Percentiles rank a stretch among this genome's conserved stretches.
Evolutionary conservation across 2,888 invertebrate genomes (phyloP).

Genomic region (Pollenia labialis): DNA sequence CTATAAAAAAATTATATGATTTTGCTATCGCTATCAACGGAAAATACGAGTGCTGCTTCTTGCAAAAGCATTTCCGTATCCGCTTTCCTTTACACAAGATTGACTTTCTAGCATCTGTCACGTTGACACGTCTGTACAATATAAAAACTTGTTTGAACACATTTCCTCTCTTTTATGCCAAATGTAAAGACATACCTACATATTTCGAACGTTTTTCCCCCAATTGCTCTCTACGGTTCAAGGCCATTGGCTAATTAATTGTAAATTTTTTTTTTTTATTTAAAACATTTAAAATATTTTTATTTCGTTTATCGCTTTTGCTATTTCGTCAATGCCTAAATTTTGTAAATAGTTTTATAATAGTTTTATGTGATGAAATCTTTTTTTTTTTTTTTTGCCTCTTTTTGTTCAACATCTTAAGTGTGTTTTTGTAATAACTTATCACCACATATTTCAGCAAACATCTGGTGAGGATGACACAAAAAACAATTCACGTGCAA

Average conservation of each 20-base stretch:
- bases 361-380: conserved; percentile 41
- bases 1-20: not conserved
- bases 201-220: conserved; percentile 4
- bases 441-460: no score
- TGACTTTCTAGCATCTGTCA: conserved; percentile 44
- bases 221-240: conserved; percentile 46
- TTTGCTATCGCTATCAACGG: not conserved
- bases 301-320: conserved; percentile 6
- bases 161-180: conserved; percentile 64
- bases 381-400: not conserved
- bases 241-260: conserved; percentile 64
- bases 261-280: conserved; percentile 41
- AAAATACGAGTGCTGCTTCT: not conserved
- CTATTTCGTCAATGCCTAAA: conserved; percentile 6
- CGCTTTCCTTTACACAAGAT: conserved; percentile 14
- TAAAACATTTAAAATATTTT: conserved; percentile 37
- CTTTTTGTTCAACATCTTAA: not conserved
- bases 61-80: conserved; percentile 40
- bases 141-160: not conserved
- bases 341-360: conserved; percentile 50
- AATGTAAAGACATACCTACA: not conserved
- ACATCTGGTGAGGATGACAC: conserved; percentile 4
- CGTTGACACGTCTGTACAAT: conserved; percentile 1
- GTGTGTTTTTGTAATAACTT: not conserved
- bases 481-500: conserved; percentile 53